These are phyloP conservation scores for Aspidapion aeneum DNA, from an alignment of 2,888 invertebrate genomes.

Conservation along the genomic window DNA sequence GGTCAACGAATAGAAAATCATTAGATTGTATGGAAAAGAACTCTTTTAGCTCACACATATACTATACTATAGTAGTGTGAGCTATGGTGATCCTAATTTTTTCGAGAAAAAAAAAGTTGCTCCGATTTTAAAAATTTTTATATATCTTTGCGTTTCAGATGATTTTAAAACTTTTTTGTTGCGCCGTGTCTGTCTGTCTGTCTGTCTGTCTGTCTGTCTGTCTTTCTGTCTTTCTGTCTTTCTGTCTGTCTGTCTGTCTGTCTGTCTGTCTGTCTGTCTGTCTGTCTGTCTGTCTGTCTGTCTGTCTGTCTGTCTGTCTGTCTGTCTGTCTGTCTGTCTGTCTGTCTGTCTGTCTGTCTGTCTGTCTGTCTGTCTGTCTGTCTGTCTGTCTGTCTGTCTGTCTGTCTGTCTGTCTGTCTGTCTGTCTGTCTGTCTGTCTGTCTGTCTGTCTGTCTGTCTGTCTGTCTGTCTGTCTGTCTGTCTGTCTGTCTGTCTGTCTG, in stretches of 20 bases:
- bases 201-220: too few species aligned
- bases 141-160: conserved; percentile 5
- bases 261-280: conserved; percentile 18
- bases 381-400: conserved; percentile 28
- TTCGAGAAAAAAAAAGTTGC: too few species aligned
- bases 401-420: conserved; percentile 28
- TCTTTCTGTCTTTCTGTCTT: too few species aligned
- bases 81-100: too few species aligned
- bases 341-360: conserved; percentile 29
- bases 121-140: conserved; percentile 2
- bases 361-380: conserved; percentile 29
- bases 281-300: conserved; percentile 26
- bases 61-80: too few species aligned
- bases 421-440: conserved; percentile 28
- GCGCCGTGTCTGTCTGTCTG: too few species aligned
- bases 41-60: too few species aligned
- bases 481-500: too few species aligned
- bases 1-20: background rate
- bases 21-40: background rate
- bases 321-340: conserved; percentile 26
- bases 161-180: too few species aligned
- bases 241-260: too few species aligned
- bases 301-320: conserved; percentile 27
- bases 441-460: conserved; percentile 29
- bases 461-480: conserved; percentile 28